Evolutionary conservation across 2,888 invertebrate species (phyloP).

Genomic region (Schrankia costaestrigalis): DNA sequence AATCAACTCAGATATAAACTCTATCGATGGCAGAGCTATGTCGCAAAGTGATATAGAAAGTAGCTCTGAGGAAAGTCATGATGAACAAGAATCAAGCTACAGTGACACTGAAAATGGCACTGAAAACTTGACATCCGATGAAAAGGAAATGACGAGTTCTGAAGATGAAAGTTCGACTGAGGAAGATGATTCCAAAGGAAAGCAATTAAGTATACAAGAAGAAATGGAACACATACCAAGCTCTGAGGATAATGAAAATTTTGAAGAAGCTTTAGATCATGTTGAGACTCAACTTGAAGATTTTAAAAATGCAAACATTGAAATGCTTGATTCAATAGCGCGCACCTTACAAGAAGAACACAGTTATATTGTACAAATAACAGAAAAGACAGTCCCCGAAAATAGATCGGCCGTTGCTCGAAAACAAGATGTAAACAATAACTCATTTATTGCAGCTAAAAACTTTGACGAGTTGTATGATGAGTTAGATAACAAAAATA

Average conservation of each 20-base stretch:
- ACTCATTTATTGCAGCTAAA: constrained; percentile 56
- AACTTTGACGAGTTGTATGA: constrained; percentile 74
- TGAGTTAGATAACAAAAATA: constrained; percentile 42
- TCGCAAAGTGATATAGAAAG: constrained; percentile 75
- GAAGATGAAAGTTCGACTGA: constrained; percentile 33
- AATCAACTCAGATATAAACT: constrained; percentile 81
- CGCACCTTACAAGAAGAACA: constrained; percentile 68
- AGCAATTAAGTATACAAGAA: constrained; percentile 13
- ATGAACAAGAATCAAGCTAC: constrained; percentile 62
- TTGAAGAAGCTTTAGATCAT: constrained; percentile 75
- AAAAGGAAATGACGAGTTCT: constrained; percentile 53
- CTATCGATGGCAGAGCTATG: constrained; percentile 63
- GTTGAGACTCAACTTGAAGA: constrained; percentile 62
- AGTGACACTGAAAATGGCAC: constrained; percentile 65
- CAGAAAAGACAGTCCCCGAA: too few species aligned
- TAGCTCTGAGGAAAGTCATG: constrained; percentile 51
- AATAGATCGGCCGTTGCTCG: constrained; percentile 7
- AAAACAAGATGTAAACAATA: constrained; percentile 60
- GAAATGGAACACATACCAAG: constrained; percentile 49
- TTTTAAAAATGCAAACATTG: constrained; percentile 64
- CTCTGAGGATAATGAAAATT: constrained; percentile 73
- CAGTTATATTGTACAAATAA: constrained; percentile 45
- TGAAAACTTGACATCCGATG: constrained; percentile 55
- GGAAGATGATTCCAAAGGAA: background rate
- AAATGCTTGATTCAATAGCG: constrained; percentile 71